Conservation (phyloP, 1,140 invertebrate species). For the Nasonia vitripennis region DNA sequence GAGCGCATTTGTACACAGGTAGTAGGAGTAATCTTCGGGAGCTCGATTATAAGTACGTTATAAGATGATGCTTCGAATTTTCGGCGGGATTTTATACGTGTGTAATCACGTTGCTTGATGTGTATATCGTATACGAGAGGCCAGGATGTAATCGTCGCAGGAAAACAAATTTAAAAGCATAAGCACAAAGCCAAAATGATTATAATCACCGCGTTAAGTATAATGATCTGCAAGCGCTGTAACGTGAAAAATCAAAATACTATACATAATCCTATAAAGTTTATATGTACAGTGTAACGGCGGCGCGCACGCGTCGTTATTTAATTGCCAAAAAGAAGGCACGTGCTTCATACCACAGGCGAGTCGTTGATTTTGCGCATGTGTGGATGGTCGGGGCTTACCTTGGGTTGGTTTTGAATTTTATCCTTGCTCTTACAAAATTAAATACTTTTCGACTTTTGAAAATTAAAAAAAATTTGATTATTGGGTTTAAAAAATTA, state of each 20-base stretch:
- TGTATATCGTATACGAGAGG: constrained; percentile 11
- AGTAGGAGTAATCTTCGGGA: constrained; percentile 7
- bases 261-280: not conserved
- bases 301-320: too few relatives aligned
- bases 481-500: too few relatives aligned
- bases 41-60: constrained; percentile 7
- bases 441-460: too few relatives aligned
- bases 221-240: not conserved
- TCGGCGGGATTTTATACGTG: constrained; percentile 28
- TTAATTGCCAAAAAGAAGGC: not conserved
- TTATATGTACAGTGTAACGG: constrained; percentile 6
- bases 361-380: too few relatives aligned
- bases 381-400: too few relatives aligned
- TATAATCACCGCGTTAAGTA: constrained; percentile 24
- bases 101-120: constrained; percentile 28
- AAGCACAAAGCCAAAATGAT: constrained; percentile 39
- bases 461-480: too few relatives aligned
- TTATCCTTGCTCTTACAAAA: too few relatives aligned
- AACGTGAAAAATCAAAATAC: constrained; percentile 2
- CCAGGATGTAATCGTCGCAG: not conserved
- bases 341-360: not conserved
- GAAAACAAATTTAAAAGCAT: not conserved
- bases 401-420: too few relatives aligned
- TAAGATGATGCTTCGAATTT: not conserved
- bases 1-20: not conserved